Conservation (phyloP, 2,113 vertebrate species). For the Athene noctua region DNA sequence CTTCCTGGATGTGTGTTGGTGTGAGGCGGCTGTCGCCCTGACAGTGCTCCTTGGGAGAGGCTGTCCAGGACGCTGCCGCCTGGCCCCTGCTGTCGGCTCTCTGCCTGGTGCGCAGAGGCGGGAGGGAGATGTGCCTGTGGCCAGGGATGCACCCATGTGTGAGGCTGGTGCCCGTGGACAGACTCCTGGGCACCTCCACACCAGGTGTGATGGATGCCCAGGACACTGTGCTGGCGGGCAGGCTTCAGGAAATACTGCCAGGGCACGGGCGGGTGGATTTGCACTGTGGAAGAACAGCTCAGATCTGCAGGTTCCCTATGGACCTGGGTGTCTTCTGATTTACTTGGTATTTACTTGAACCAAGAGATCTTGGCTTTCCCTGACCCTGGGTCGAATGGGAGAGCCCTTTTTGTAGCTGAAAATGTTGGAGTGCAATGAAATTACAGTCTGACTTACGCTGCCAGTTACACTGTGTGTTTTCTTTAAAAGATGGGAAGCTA, state of each 20-base stretch:
- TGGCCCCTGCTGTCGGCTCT: not conserved
- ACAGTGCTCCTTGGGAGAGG: not conserved
- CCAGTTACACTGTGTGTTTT: not conserved
- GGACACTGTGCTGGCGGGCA: fast-evolving
- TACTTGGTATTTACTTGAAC: not conserved
- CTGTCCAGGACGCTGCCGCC: not conserved
- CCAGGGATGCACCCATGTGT: fast-evolving
- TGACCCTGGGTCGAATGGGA: not conserved
- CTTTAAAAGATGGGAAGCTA: not conserved
- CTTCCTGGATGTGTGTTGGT: fast-evolving
- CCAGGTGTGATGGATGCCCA: fast-evolving
- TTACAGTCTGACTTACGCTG: not conserved
- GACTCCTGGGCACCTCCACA: no score
- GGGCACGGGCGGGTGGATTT: fast-evolving
- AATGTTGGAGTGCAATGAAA: not conserved
- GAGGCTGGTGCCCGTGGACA: fast-evolving
- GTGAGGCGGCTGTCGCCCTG: not conserved
- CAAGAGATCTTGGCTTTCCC: not conserved
- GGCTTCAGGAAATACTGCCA: not conserved
- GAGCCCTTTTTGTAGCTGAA: not conserved
- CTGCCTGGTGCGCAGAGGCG: not conserved
- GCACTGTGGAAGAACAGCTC: not conserved
- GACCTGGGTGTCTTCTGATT: not conserved
- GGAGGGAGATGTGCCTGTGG: not conserved
- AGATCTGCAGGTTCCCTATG: not conserved